Evolutionary conservation across 2,888 invertebrate genomes (phyloP), one percentile per base, ranked within the genome.

Genomic region (Amiota communis): DNA sequence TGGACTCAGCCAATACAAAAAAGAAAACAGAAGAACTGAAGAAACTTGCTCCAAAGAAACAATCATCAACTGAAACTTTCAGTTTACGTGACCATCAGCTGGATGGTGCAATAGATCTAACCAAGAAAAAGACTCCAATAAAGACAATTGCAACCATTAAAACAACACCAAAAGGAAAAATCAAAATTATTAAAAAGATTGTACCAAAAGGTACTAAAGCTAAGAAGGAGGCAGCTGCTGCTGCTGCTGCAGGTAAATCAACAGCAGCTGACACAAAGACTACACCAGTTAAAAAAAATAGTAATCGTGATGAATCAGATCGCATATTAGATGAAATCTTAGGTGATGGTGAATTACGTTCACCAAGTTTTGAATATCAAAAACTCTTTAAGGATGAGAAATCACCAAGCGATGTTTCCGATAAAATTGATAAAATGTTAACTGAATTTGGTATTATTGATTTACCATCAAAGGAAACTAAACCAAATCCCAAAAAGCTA

Each of bases 341-440:
- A 8, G 83, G 78, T 10, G 84, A 83, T 48, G 81, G 85, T 6
- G 84, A 79, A 1, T 76, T 79, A 17, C 84, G 88, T 46, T 89
- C 90, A 1, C 88, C 89, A 15, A 90, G 88, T 36, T 76, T 86
- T 3, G 90, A 90, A 23, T 90, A 89, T 77, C 87, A 87, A 23
- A 81, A 87, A 6, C 79, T 90, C 0, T 90, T 90, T 67, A 84
- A 86, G 12, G 88, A 87, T 49, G 89, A 89, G 73, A 89, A 88
- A 75, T 89, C 89, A 0, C 89, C 89, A 2, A 89, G 89, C 70
- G 89, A 89, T 80, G 78, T 90, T 8, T 89, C 89, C 0, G 90
- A 90, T 61, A 89, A 87, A 75, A 87, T 90, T 61, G 89, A 90
- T 72, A 85, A 81, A 3, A 87, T 90, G 12, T 80, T 89, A 2